phyloP scores from a whole-genome alignment of 2,797 vertebrate genomes.

The Neosilurus hyrtlii region DNA sequence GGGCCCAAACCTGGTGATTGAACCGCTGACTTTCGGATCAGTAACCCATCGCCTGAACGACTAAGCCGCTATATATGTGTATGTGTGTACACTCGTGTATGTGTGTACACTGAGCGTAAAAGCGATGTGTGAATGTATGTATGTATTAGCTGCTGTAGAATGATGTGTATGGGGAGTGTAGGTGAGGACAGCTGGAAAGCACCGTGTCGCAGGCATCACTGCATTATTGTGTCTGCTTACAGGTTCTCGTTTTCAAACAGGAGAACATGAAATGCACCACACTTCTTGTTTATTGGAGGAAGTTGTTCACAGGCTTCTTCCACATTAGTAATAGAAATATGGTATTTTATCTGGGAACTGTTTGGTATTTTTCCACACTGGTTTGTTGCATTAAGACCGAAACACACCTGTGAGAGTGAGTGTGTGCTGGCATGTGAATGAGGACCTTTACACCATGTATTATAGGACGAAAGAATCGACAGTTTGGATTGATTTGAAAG shows the following conservation, averaged over 20 bases:
- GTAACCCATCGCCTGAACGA: too few species aligned
- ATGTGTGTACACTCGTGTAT: too few species aligned
- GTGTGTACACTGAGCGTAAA: too few species aligned
- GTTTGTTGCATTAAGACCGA: background rate
- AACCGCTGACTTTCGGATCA: too few species aligned
- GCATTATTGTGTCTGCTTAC: background rate
- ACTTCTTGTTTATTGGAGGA: background rate
- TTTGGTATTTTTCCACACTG: background rate
- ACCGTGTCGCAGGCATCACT: background rate
- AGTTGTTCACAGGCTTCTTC: background rate
- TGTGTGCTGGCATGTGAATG: background rate
- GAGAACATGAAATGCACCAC: background rate
- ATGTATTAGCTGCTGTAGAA: too few species aligned
- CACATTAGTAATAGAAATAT: background rate
- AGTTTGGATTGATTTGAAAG: background rate
- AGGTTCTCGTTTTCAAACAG: background rate
- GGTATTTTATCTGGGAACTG: background rate
- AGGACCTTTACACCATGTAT: background rate
- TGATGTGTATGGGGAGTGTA: background rate
- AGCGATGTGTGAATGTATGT: too few species aligned
- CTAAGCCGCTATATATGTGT: too few species aligned
- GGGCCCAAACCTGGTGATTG: too few species aligned
- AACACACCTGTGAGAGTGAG: background rate
- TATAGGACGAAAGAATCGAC: background rate
- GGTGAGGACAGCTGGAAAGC: background rate